A percentile compares a stretch with the other conserved stretches of the same genome.
phyloP scores from a whole-genome alignment of 2,113 vertebrate genomes.

The Sminthopsis crassicaudata region DNA sequence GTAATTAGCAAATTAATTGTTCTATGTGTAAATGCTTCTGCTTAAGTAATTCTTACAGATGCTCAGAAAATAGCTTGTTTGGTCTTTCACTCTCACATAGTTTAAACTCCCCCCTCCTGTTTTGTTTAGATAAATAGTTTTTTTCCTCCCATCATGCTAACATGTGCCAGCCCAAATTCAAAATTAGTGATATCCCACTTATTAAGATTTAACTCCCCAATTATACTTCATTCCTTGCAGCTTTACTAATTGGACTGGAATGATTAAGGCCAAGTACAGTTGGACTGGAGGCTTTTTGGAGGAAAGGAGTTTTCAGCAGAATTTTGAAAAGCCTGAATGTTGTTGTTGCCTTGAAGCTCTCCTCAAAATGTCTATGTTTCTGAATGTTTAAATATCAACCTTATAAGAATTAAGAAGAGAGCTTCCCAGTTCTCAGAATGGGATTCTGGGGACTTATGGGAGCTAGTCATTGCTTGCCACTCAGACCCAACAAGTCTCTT shows the following conservation, averaged over 20 bases:
- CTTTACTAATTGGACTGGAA: not conserved
- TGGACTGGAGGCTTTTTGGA: constrained; percentile 28
- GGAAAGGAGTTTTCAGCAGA: not conserved
- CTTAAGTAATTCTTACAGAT: constrained; percentile 36
- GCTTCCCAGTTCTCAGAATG: not conserved
- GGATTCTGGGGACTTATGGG: not conserved
- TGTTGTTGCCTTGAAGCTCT: constrained; percentile 11
- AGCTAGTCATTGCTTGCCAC: not conserved
- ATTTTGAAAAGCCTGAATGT: constrained; percentile 5
- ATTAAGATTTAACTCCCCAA: not conserved
- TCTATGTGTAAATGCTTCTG: constrained; percentile 20
- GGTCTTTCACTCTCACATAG: constrained; percentile 12
- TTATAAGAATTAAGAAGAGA: constrained; percentile 3
- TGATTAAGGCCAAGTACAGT: constrained; percentile 2
- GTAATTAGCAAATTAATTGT: constrained; percentile 39
- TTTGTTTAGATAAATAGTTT: not conserved
- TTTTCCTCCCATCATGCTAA: not conserved
- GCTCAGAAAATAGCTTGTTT: not conserved
- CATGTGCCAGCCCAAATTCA: not conserved
- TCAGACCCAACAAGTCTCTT: not conserved
- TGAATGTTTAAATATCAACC: constrained; percentile 13
- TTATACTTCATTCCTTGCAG: not conserved
- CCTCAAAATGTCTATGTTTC: constrained; percentile 15
- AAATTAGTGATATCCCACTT: not conserved
- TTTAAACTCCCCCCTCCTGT: not conserved